phyloP scores from a whole-genome alignment of 2,888 invertebrate species.

The Acrocera orbiculus region DNA sequence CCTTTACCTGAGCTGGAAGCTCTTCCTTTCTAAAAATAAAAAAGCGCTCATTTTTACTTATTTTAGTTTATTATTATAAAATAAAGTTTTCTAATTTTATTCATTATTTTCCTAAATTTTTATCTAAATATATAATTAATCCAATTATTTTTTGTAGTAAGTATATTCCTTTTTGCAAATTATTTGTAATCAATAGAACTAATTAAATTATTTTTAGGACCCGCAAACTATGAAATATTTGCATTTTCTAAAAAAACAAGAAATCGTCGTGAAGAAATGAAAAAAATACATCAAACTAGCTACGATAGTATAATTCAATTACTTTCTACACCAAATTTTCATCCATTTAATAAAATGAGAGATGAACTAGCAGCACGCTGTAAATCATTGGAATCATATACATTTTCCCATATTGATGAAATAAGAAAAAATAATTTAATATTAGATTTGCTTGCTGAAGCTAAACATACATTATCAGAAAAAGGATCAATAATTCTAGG shows the following conservation, averaged over 20 bases:
- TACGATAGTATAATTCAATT: slow-evolving; percentile 49
- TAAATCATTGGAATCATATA: slow-evolving; percentile 52
- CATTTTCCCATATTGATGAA: slow-evolving; percentile 58
- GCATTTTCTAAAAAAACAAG: slow-evolving; percentile 27
- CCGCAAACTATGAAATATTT: slow-evolving; percentile 58
- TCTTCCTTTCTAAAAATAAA: too few relatives aligned
- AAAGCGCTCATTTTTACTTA: too few relatives aligned
- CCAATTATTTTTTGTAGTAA: too few relatives aligned
- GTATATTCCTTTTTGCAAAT: too few relatives aligned
- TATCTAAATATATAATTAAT: too few relatives aligned
- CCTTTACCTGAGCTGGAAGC: too few relatives aligned
- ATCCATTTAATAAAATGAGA: slow-evolving; percentile 40
- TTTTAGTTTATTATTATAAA: too few relatives aligned
- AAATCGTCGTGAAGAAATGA: slow-evolving; percentile 39
- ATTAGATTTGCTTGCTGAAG: slow-evolving; percentile 40
- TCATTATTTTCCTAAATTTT: too few relatives aligned
- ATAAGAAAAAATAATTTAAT: slow-evolving; percentile 40
- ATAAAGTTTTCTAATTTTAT: too few relatives aligned
- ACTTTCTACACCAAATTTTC: slow-evolving; percentile 41
- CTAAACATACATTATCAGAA: slow-evolving; percentile 39
- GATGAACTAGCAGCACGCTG: slow-evolving; percentile 50
- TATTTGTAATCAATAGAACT: too few relatives aligned
- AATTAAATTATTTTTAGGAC: slow-evolving; percentile 42
- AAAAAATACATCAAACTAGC: slow-evolving; percentile 39
- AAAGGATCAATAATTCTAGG: slow-evolving; percentile 67